These are phyloP conservation scores for Gerris buenoi DNA, from an alignment of 1,140 invertebrate species.

Conservation along the genomic window DNA sequence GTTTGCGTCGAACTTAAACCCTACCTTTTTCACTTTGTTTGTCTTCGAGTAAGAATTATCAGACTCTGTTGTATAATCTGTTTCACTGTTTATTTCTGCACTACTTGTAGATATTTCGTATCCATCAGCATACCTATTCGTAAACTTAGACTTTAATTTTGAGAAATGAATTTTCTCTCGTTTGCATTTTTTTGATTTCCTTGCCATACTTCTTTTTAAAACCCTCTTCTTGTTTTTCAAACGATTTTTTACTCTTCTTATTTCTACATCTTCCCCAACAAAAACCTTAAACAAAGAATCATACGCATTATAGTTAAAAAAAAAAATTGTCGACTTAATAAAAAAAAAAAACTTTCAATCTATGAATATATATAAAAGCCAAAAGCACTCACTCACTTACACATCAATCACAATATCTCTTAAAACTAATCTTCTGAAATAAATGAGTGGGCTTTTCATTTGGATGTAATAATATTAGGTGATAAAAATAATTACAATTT, in stretches of 20 bases:
- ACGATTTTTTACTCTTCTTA: slow-evolving; percentile 8
- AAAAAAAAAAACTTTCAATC: no score
- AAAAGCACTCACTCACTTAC: no score
- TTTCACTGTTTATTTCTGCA: slow-evolving; percentile 9
- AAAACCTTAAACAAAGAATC: slow-evolving; percentile 17
- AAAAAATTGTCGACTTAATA: no score
- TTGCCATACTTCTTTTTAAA: slow-evolving; percentile 4
- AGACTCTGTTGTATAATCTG: background rate
- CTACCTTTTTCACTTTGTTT: background rate
- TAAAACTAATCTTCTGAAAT: no score
- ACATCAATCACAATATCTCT: no score
- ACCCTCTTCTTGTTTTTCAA: slow-evolving; percentile 10
- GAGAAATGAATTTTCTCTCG: slow-evolving; percentile 22
- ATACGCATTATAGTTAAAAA: no score
- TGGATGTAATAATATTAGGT: no score
- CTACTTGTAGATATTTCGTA: slow-evolving; percentile 26
- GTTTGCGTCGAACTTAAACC: slow-evolving; percentile 11
- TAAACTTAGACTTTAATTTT: slow-evolving; percentile 24
- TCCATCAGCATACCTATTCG: slow-evolving; percentile 21
- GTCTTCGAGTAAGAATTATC: background rate
- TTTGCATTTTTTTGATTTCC: slow-evolving; percentile 11
- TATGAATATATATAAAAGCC: no score
- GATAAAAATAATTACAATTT: no score
- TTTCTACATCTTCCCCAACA: slow-evolving; percentile 18
- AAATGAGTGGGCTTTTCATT: no score